A percentile compares a stretch with the other conserved stretches of the same genome.
Evolutionary conservation across 2,113 vertebrate species (phyloP).

Genomic region (Rhegmatorhina hoffmannsi): DNA sequence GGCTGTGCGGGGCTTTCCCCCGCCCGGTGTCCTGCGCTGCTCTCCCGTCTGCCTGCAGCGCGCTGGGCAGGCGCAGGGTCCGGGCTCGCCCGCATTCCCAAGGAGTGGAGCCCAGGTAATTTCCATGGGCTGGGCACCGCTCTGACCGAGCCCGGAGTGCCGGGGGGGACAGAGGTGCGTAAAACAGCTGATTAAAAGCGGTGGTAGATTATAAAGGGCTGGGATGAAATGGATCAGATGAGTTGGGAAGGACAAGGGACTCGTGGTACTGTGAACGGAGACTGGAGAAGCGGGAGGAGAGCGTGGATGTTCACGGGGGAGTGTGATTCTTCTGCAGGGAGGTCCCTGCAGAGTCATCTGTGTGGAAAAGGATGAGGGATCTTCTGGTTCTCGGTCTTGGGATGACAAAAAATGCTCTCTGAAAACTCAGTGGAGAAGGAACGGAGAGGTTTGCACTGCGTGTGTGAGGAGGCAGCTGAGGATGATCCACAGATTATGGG

Average conservation of each 20-base stretch:
- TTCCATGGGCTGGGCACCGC: neutral
- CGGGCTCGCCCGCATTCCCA: fast-evolving
- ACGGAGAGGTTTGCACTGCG: fast-evolving
- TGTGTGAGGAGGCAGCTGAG: neutral
- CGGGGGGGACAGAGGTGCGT: fast-evolving
- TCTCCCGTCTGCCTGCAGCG: fast-evolving
- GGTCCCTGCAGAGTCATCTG: neutral
- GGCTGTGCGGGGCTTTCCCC: neutral
- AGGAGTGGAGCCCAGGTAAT: neutral
- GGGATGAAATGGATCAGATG: neutral
- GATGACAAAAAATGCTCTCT: neutral
- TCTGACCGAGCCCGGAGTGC: neutral
- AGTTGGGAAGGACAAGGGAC: neutral
- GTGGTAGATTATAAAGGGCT: fast-evolving
- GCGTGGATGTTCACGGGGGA: neutral
- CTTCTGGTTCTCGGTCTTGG: neutral
- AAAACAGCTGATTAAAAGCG: neutral
- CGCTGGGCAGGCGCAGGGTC: neutral
- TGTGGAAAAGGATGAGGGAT: neutral
- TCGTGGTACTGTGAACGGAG: neutral
- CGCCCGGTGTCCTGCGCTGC: neutral
- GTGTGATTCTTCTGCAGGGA: neutral
- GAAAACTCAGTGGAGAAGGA: neutral
- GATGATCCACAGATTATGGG: neutral
- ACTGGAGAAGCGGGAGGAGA: neutral